Conservation (phyloP, 2,797 vertebrate genomes). For the Atherinosoma microstoma region DNA sequence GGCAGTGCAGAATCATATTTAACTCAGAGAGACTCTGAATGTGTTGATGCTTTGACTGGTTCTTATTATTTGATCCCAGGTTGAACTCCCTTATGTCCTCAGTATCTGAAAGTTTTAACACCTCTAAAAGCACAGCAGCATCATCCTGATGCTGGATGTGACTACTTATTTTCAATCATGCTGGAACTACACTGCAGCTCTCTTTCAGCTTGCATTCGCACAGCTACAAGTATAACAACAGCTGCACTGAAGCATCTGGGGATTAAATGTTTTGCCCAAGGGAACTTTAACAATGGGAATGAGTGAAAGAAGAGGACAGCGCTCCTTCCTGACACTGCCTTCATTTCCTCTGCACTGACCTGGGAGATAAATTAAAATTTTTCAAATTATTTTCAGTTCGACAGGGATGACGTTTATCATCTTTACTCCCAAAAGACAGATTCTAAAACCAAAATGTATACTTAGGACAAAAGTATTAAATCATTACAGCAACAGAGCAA, state of each 20-base stretch:
- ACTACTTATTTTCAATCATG: slow-evolving; percentile 1
- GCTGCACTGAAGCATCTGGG: neutral
- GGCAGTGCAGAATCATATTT: slow-evolving; percentile 59
- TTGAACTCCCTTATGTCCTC: neutral
- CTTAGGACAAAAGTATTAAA: too few relatives aligned
- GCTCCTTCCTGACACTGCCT: too few relatives aligned
- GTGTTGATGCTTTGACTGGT: neutral
- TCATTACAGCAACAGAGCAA: too few relatives aligned
- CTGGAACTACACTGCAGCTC: neutral
- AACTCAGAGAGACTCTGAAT: neutral
- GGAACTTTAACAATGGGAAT: neutral
- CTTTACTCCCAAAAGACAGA: too few relatives aligned
- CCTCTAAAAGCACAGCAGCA: neutral
- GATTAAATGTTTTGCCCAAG: slow-evolving; percentile 2
- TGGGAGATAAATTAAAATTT: too few relatives aligned
- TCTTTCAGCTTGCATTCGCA: too few relatives aligned
- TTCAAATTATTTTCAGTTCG: too few relatives aligned
- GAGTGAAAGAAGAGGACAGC: too few relatives aligned
- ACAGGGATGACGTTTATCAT: too few relatives aligned
- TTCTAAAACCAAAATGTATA: too few relatives aligned
- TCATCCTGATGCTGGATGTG: neutral
- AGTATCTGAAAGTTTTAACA: neutral
- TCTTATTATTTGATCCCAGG: neutral
- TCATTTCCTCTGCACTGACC: too few relatives aligned
- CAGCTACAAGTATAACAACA: neutral